phyloP scores from a whole-genome alignment of 2,888 invertebrate species.

The Leuctra nigra region DNA sequence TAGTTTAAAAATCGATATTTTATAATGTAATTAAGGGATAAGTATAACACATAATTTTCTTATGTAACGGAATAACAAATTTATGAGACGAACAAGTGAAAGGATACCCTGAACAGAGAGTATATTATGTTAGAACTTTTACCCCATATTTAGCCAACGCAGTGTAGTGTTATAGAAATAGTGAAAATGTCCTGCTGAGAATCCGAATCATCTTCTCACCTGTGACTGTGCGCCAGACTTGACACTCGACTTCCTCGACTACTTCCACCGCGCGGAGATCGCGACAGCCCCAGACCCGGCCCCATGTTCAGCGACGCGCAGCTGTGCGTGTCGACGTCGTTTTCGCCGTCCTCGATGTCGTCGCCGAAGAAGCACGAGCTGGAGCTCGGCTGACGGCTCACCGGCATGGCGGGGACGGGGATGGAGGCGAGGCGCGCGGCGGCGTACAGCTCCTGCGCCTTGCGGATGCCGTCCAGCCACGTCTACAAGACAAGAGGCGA shows the following conservation, averaged over 20 bases:
- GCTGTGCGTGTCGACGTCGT: conserved; percentile 33
- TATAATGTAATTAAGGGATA: too few species aligned
- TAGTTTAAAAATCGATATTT: too few species aligned
- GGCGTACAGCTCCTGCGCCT: conserved; percentile 66
- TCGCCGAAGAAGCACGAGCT: conserved; percentile 29
- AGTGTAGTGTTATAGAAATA: too few species aligned
- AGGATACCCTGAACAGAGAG: too few species aligned
- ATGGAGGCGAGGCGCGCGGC: conserved; percentile 47
- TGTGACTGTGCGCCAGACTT: conserved; percentile 66
- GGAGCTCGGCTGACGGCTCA: conserved; percentile 35
- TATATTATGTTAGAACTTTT: too few species aligned
- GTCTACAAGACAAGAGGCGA: conserved; percentile 41
- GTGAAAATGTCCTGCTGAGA: too few species aligned
- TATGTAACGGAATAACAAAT: too few species aligned
- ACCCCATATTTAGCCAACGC: too few species aligned
- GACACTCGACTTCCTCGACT: conserved; percentile 59
- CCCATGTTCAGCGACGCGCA: conserved; percentile 30
- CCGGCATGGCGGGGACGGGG: conserved; percentile 38
- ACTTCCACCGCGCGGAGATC: conserved; percentile 42
- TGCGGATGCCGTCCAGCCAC: conserved; percentile 66
- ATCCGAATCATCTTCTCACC: conserved; percentile 39
- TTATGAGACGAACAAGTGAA: too few species aligned
- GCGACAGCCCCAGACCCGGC: conserved; percentile 27
- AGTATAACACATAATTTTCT: too few species aligned
- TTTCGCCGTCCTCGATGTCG: conserved; percentile 30